Evolutionary conservation across 2,113 vertebrate species (phyloP), one percentile per base, ranked within the genome.

Genomic region (Cichladusa arquata): DNA sequence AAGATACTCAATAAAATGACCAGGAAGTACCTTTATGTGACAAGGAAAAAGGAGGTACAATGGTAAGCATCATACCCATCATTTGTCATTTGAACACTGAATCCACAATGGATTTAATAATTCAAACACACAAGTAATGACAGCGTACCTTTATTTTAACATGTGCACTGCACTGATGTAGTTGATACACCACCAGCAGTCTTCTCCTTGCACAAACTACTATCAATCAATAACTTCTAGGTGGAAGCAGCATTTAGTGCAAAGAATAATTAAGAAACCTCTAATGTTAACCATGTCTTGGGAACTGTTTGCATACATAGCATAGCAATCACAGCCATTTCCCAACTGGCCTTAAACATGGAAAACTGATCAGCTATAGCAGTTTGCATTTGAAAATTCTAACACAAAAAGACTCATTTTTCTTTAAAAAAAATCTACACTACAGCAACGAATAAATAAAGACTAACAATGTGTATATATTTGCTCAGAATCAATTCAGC

Each of bases 221-320:
- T 83, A 95, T 60, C 76, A 90, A 60, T 95, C 92, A 91, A 72
- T 86, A 91, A 97, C 80, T 96, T 95, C 87, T 74, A 94, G 91
- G 61, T 96, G 88, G 94, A 96, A 96, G 91, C 70, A 97, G 94
- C 92, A 95, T 95, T 97, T 90, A 97, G 93, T 97, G 97, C 97
- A 96, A 97, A 97, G 92, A 96, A 85, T 60, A 64, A 51, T 79
- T 60, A 92, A 95, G 87, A 82, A 79, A 95, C 60, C 25, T 36
- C 40, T 82, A 78, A 87, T 19, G 62, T 70, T 91, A 97, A 94
- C 61, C 18, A 8, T 86, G 71, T 77, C 66, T 91, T 81, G 36
- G 81, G 19, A 93, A 92, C 34, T 85, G 64, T 79, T 79, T 79
- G 90, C 78, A 78, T 80, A 87, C 90, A 50, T 3, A 92, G 80